Evolutionary conservation across 2,888 invertebrate species (phyloP), one percentile per base, ranked within the genome.

Genomic region (Erynnis tages): DNA sequence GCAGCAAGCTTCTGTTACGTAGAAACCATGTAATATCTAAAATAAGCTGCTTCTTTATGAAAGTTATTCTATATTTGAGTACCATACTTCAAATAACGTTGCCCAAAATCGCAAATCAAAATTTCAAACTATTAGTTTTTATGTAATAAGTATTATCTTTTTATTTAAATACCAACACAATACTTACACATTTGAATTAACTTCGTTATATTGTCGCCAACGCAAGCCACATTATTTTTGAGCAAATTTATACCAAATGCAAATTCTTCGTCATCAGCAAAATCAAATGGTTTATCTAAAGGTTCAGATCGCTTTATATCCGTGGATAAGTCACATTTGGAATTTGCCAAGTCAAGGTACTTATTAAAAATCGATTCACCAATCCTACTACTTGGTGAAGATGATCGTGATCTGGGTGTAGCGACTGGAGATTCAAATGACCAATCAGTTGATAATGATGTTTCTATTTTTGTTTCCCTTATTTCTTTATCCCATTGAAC

Each of bases 221-320:
- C 86, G 64, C 87, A 87, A 1, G 85, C 84, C n/a, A 89, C 80
- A 64, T 88, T 89, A 41, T 86, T 85, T 50, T 85, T 85, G 3
- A 86, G 54, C 34, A 89, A 67, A 69, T 86, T 86, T 4, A 84
- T 81, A 4, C 85, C 85, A 70, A 87, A 88, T 16, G 82, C 85
- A 63, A 75, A 85, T 59, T 88, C 87, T 65, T 87, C 87, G 47
- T 86, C 85, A 41, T 89, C 87, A 58, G 73, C 82, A 57, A 82
- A 86, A 63, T 87, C 85, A 65, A 84, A 88, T 1, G 87, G 85
- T 32, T 73, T 73, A 48, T 87, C 82, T 2, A 71, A 55, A 17
- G 71, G 67, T 48, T 85, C 86, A 1, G 66, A 65, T 43, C 76
- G 70, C 54, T 76, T 76, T 1, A 66, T 66, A 44, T 77, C 70